Base-by-base conservation (phyloP, 2,888 invertebrate genomes). In the Diogma glabrata region DNA sequence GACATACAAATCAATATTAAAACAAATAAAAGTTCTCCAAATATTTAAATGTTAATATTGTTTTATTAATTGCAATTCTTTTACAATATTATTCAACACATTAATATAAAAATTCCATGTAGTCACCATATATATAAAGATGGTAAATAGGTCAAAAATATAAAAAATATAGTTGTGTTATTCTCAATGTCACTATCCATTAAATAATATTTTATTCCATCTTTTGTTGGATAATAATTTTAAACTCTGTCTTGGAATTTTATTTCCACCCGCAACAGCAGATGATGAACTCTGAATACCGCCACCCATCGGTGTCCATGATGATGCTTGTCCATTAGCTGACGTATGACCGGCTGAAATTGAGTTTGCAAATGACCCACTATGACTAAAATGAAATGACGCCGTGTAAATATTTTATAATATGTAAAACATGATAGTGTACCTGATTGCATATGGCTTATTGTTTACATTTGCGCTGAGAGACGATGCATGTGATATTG, bases 391-490 rank as follows among this genome's bases (percentile, higher is more conserved):
- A 48, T 14, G 7, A 8, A 28, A 40, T 19, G 4, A 9, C n/a
- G 1, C 17, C 10, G 7, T 9, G 12, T 20, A 49, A 23, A 36
- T 16, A 14, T 48, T n/a, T 14, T 19, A 20, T 3, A 16, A 38
- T 20, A 20, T 14, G 16, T 22, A 19, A n/a, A 28, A n/a, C 4
- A 22, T 17, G 30, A 28, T 14, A n/a, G 19, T 10, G 14, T 30
- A 48, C 48, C 48, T 48, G 20, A 48, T 30, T 10, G 33, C 28
- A 17, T 30, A 20, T 30, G 48, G 48, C 20, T 48, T 48, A n/a
- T 48, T 30, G 12, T 19, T 30, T 30, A 48, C 14, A 5, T 14
- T 7, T n/a, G 33, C 36, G 12, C n/a, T 17, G 17, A 48, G 9
- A 10, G 48, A 48, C 5, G n/a, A 19, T 14, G 48, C 17, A 30